Base-by-base conservation (phyloP, 2,888 invertebrate species). In the Epinotia bilunana region DNA sequence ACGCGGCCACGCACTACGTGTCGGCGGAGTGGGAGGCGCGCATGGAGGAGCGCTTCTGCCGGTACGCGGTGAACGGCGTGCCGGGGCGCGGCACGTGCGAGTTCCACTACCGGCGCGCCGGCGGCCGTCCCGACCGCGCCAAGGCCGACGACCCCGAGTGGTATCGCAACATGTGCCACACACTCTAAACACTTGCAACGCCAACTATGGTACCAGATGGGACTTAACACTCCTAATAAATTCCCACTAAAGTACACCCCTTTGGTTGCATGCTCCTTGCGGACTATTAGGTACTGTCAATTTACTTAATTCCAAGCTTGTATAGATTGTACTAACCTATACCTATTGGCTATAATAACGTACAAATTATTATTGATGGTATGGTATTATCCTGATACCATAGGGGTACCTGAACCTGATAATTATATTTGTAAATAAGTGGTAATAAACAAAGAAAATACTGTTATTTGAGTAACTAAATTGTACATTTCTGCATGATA, bases 31-130 rank as follows among this genome's bases (percentile, higher is more conserved):
- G 95, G 95, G 96, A 96, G 78, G 96, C 96, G 0, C 94, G 95
- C 62, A 95, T 97, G 90, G 95, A 95, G 79, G 96, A 96, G 84
- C 88, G 96, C 67, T 94, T 94, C 86, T 94, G 93, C 81, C 92
- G 90, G 81, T 95, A 90, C 83, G 78, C 84, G 0, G 95, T 96
- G 11, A 95, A 96, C 88, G 96, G 96, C 0, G 87, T 96, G 0
- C 91, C 93, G 0, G 97, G 97, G 0, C 95, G 95, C 77, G 97
- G 97, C 0, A 95, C 97, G 43, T 95, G 96, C 0, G 97, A 97
- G 88, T 96, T 96, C 92, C 95, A 97, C 83, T 97, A 97, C 87
- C 90, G 95, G 63, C 94, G 95, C 83, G 86, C 86, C 12, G 92
- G 88, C 11, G 96, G 96, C 0, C 88, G 96, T 2, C 95, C 96